phyloP scores from a whole-genome alignment of 2,888 invertebrate genomes.

The Timema podura region DNA sequence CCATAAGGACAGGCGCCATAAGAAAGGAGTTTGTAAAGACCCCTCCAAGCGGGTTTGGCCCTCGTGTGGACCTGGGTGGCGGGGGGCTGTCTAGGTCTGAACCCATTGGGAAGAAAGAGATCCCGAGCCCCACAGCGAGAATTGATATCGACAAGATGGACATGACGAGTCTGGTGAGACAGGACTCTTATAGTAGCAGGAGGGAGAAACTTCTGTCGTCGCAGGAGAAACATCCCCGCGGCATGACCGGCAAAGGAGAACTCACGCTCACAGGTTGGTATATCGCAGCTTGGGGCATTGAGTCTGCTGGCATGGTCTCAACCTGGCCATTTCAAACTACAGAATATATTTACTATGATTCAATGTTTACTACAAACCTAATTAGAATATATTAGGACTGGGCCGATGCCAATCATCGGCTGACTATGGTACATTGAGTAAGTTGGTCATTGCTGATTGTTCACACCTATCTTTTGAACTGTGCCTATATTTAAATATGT shows the following conservation, averaged over 20 bases:
- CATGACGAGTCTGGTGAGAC: slow-evolving; percentile 14
- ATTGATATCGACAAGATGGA: slow-evolving; percentile 44
- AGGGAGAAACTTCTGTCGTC: slow-evolving; percentile 35
- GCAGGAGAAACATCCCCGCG: slow-evolving; percentile 45
- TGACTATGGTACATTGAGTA: no score
- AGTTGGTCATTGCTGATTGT: no score
- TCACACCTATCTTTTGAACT: no score
- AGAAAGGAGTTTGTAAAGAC: background rate
- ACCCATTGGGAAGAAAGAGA: slow-evolving; percentile 19
- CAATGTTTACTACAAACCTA: no score
- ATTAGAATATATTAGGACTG: no score
- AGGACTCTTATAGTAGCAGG: slow-evolving; percentile 7
- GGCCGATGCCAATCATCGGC: no score
- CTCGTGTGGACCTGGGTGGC: slow-evolving; percentile 16
- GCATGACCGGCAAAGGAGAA: slow-evolving; percentile 34
- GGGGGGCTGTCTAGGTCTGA: background rate
- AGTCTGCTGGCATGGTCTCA: no score
- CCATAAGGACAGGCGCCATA: background rate
- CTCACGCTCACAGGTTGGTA: slow-evolving; percentile 40
- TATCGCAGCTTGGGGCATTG: no score
- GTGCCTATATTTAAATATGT: no score
- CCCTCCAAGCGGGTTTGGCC: background rate
- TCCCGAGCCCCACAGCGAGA: slow-evolving; percentile 23
- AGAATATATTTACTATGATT: no score
- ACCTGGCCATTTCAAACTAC: no score